Evolutionary conservation across 2,797 vertebrate genomes (phyloP).

Genomic region (Sphaeramia orbicularis): DNA sequence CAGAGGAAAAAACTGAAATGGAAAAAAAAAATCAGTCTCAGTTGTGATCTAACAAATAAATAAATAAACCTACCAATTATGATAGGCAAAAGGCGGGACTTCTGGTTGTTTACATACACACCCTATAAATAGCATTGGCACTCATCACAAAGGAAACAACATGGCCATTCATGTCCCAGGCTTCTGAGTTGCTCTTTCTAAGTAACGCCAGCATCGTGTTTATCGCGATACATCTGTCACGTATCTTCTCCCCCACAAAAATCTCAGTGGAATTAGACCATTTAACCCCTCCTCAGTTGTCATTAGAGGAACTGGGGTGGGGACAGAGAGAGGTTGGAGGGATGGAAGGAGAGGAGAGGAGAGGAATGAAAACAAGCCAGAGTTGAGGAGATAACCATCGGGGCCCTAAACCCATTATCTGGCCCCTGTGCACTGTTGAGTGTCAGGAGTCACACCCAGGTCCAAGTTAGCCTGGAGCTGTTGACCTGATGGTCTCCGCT

Average conservation of each 20-base stretch:
- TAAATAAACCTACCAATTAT: conserved; percentile 66
- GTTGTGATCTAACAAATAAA: conserved; percentile 57
- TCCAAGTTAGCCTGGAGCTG: conserved; percentile 82
- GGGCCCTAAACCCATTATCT: conserved; percentile 87
- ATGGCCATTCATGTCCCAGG: conserved; percentile 60
- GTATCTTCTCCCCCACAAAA: conserved; percentile 58
- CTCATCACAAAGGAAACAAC: conserved; percentile 67
- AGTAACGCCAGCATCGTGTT: conserved; percentile 48
- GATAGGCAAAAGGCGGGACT: conserved; percentile 52
- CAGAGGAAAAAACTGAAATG: conserved; percentile 10
- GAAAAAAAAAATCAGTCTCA: conserved; percentile 16
- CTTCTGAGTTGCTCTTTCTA: conserved; percentile 60
- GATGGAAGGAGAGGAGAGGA: conserved; percentile 45
- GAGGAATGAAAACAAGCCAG: conserved; percentile 85
- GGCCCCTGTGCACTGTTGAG: conserved; percentile 79
- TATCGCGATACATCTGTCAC: conserved; percentile 74
- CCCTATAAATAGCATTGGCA: conserved; percentile 72
- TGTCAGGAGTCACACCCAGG: conserved; percentile 86
- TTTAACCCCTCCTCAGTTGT: conserved; percentile 81
- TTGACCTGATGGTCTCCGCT: conserved; percentile 82
- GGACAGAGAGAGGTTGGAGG: conserved; percentile 10
- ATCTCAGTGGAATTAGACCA: conserved; percentile 74
- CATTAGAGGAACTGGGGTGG: conserved; percentile 57
- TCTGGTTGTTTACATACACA: conserved; percentile 61
- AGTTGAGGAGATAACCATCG: conserved; percentile 88